Base-by-base conservation (phyloP, 2,888 invertebrate species). In the Ochropleura leucogaster region DNA sequence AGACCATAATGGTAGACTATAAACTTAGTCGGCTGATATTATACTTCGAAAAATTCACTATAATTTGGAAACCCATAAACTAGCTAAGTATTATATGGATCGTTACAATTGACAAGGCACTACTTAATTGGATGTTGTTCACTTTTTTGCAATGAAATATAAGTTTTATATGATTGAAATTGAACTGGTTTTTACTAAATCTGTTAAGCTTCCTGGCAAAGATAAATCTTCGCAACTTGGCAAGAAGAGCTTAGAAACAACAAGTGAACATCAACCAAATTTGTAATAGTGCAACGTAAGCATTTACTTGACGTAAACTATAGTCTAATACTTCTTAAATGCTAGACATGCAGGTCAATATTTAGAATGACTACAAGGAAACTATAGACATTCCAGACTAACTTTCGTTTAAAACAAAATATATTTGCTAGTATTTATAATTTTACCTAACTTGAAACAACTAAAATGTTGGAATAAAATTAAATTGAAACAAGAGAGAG, bases 321-420 rank as follows among this genome's bases (percentile, higher is more conserved):
- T 83, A 84, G 55, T 74, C 66, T 74, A 68, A 80, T 82, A 87
- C 70, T 89, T 87, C 88, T 91, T 87, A 90, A 91, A 92, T 92
- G 91, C 93, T 89, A 88, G 63, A 84, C 94, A 93, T 93, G 94
- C 93, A 87, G 82, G 85, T 77, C 76, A 75, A 82, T 79, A 80
- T 68, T 80, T 67, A 80, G 74, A 82, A 82, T 79, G 73, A 77
- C 83, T 86, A 84, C 74, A 85, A n/a, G 57, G 18, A 47, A 20
- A 64, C 85, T 88, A 89, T 80, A 82, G 72, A 85, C 88, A 90
- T 90, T 89, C 85, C 80, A 79, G 76, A 68, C 67, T 66, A 18
- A 73, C 30, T 69, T 65, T 71, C 57, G 67, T 66, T 77, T 42
- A 72, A 66, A 55, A 62, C 77, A 75, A 74, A 76, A 59, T 79